Base-by-base conservation (phyloP, 2,888 invertebrate genomes). In the Machimus atricapillus region DNA sequence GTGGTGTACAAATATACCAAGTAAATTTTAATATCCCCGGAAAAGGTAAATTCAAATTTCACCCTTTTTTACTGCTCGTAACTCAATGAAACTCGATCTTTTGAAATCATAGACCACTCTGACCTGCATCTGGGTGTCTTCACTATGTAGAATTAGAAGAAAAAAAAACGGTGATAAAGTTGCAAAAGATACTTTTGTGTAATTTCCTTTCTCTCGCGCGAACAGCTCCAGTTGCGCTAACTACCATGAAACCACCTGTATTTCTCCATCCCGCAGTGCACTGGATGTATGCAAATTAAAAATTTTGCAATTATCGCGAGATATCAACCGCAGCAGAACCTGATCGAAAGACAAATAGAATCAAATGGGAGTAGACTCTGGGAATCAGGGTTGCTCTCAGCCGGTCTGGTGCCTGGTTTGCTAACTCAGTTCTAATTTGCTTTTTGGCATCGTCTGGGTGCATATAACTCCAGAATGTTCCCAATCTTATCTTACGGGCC, bases 311-410 rank as follows among this genome's bases (percentile, higher is more conserved):
- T 76, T 37, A 76, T 76, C 37, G 37, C 34, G 76, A 37, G 76
- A 34, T 37, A 76, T n/a, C 76, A 76, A 76, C 76, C 76, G 37
- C 76, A 76, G 76, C 76, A 76, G 76, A 76, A 76, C 76, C 76
- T n/a, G 34, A 34, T 34, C 76, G 76, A 76, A 76, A 16, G 3
- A 37, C 14, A 76, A 34, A 16, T 19, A 76, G 34, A 76, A 76
- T 37, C 16, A n/a, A 37, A 76, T 76, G n/a, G 76, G 34, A 76
- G 27, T 37, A 76, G 43, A 14, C 43, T 76, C 9, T 76, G 76
- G 34, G 76, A 76, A 76, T 19, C 9, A 76, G 34, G 52, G 52
- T 52, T 7, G n/a, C 52, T 14, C 3, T n/a, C 43, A 46, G 43
- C 43, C 43, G 43, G 52, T 16, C n/a, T 6, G 52, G 52, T 74